Evolutionary conservation across 2,797 vertebrate species (phyloP), one percentile per base, ranked within the genome.

Genomic region (Erithacus rubecula): DNA sequence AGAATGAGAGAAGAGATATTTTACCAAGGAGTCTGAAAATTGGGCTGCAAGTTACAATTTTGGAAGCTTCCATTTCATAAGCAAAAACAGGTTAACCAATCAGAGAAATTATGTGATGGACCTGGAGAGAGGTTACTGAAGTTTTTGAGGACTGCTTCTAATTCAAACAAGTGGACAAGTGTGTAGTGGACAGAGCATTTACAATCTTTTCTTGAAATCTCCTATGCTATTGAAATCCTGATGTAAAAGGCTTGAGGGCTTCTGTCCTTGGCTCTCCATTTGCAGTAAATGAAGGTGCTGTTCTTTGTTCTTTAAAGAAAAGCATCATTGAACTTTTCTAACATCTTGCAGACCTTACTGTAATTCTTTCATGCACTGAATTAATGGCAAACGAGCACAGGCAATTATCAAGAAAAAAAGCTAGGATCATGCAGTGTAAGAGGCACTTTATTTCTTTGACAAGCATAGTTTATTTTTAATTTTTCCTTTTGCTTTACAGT

Each of bases 391-490:
- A 89, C 10, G 87, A 96, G 80, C 39, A 83, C 16, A 30, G 43
- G 53, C 37, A 85, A 80, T 88, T 91, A 80, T 51, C 15, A 87
- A 60, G 83, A 49, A 89, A 84, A 87, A 87, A 91, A 78, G 13
- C 34, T 51, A 30, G 32, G 46, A 79, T 91, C 91, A 76, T 81
- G 82, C 52, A 91, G 86, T 70, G 63, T 90, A 95, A 95, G 79
- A 89, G 89, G 49, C 52, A 83, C 34, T 93, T 95, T 94, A 94
- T 96, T 97, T 94, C 94, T 95, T 92, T 93, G 91, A 95, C 92
- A 97, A 91, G 86, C 90, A 51, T 49, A 96, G 94, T 94, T 97
- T 97, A 95, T 94, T 97, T 97, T 95, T 96, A 95, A 97, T 97
- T 96, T 96, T 97, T 97, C 71, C 71, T 96, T 95, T 94, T 96